Evolutionary conservation across 2,113 vertebrate genomes (phyloP), one percentile per base, ranked within the genome.

Genomic region (Penelope pileata): DNA sequence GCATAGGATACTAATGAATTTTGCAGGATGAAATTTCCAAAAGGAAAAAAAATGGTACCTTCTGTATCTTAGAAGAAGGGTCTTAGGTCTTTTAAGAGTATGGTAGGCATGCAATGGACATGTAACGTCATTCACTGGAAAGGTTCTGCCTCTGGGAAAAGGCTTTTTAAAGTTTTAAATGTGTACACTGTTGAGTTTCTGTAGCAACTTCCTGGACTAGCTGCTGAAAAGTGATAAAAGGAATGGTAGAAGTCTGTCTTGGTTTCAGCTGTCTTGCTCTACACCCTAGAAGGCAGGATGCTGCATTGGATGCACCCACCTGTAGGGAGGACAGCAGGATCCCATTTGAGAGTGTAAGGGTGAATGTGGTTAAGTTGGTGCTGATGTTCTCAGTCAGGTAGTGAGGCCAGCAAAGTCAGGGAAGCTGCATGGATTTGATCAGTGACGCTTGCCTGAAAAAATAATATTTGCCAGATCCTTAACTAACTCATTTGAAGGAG

Each of bases 11-110:
- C 67, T 87, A 74, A 94, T 90, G 83, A 93, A 48, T 95, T 93
- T 58, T 93, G 72, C 91, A 95, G 79, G 72, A 80, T 56, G 79
- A 96, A 38, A 34, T 69, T 94, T 93, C 67, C 87, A 70, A 77
- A 91, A 50, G 59, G 4, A 90, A 86, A 43, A 67, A 83, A 68
- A 53, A 38, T 23, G 60, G 29, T 51, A 90, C 82, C 42, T 86
- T 92, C 59, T 69, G 4, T 58, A 34, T 78, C 84, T 89, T 34
- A 43, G 50, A 77, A 75, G 42, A 77, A 88, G 87, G 38, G 38
- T 91, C 67, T 94, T 18, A 26, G 69, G 48, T 50, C 34, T 85
- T 81, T 87, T 92, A 30, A 66, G 54, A 0, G 58, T 58, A 9
- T 0, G 19, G 12, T 32, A 62, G 75, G 19, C 59, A 67, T 0